These are phyloP conservation scores for Liparis tanakae DNA, from an alignment of 2,797 vertebrate genomes.

Conservation along the genomic window DNA sequence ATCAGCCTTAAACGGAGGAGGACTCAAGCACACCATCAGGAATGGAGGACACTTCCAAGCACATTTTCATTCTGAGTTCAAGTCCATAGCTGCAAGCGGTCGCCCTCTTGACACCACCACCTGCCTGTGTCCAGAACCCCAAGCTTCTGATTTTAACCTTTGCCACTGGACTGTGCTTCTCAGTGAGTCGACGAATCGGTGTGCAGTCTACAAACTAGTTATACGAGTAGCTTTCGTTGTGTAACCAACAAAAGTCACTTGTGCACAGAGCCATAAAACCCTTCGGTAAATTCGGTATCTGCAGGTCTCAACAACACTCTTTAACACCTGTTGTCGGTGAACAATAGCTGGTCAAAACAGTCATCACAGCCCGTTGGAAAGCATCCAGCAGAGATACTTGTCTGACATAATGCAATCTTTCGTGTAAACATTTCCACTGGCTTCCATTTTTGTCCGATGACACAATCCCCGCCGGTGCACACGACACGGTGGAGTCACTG, in stretches of 20 bases:
- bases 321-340: conserved; percentile 69
- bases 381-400: conserved; percentile 40
- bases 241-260: conserved; percentile 16
- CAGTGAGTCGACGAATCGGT: conserved; percentile 3
- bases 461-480: conserved; percentile 48
- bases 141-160: conserved; percentile 58
- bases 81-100: conserved; percentile 53
- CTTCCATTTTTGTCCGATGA: conserved; percentile 63
- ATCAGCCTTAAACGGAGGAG: not conserved
- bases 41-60: conserved; percentile 8
- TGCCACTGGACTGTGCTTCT: not conserved
- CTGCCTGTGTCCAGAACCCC: conserved; percentile 58
- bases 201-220: conserved; percentile 8
- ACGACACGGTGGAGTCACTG: conserved; percentile 11
- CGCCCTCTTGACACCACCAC: conserved; percentile 47
- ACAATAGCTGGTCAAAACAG: conserved; percentile 58
- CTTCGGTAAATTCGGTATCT: conserved; percentile 42
- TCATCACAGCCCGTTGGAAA: conserved; percentile 36
- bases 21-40: conserved; percentile 7
- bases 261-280: conserved; percentile 33
- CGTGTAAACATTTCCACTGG: conserved; percentile 68
- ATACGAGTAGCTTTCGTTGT: not conserved
- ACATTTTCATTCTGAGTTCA: conserved; percentile 39
- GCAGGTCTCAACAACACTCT: conserved; percentile 73
- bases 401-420: conserved; percentile 45